Conservation (phyloP, 2,888 invertebrate genomes). For the Drepana falcataria region DNA sequence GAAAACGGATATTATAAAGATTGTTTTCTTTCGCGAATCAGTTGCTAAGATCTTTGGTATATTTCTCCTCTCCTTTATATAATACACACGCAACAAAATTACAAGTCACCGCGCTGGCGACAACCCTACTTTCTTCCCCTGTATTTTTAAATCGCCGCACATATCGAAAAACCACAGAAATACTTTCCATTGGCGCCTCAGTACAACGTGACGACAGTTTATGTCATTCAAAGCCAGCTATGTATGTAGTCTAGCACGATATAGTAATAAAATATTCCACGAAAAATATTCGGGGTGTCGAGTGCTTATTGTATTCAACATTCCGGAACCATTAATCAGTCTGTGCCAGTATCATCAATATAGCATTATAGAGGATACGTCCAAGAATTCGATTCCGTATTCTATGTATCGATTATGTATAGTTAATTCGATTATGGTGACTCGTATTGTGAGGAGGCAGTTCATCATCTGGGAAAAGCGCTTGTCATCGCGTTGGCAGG, state of each 20-base stretch:
- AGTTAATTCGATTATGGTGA: slow-evolving; percentile 69
- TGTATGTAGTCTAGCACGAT: slow-evolving; percentile 22
- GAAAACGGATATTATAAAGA: neutral
- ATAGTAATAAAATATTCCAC: slow-evolving; percentile 19
- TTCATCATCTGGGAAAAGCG: slow-evolving; percentile 63
- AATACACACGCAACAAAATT: slow-evolving; percentile 53
- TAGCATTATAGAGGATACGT: slow-evolving; percentile 70
- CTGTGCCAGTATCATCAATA: slow-evolving; percentile 75
- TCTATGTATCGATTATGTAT: slow-evolving; percentile 69
- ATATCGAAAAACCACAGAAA: slow-evolving; percentile 1
- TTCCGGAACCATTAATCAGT: slow-evolving; percentile 74
- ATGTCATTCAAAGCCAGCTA: slow-evolving; percentile 19
- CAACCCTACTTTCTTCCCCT: slow-evolving; percentile 58
- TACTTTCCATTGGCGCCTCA: slow-evolving; percentile 23
- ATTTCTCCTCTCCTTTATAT: slow-evolving; percentile 37
- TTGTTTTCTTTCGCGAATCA: slow-evolving; percentile 11
- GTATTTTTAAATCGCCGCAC: slow-evolving; percentile 18
- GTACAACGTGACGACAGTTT: neutral
- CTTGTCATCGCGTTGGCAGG: slow-evolving; percentile 40
- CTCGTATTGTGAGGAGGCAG: slow-evolving; percentile 54
- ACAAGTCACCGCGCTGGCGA: slow-evolving; percentile 73
- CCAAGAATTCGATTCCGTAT: slow-evolving; percentile 73
- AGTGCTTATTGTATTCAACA: slow-evolving; percentile 64
- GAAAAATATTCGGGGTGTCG: slow-evolving; percentile 40
- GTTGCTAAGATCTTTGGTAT: slow-evolving; percentile 34